These are phyloP conservation scores for Otus sunia DNA, from an alignment of 2,113 vertebrate genomes.

Conservation along the genomic window DNA sequence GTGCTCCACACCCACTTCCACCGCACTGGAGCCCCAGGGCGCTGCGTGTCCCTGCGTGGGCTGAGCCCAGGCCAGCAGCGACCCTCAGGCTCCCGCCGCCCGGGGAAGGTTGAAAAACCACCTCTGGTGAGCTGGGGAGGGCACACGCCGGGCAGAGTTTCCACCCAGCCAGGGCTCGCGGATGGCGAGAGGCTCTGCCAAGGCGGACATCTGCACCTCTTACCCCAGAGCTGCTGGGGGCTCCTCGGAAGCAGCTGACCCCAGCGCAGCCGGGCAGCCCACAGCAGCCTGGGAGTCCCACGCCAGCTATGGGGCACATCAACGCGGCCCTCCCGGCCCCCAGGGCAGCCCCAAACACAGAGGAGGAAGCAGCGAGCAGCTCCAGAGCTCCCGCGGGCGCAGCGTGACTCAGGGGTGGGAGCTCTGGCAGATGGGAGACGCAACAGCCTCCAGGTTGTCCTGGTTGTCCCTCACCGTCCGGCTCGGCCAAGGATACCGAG, in stretches of 20 bases:
- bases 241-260: background rate
- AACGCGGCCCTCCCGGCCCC: background rate
- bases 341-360: background rate
- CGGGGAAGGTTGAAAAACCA: background rate
- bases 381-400: background rate
- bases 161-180: background rate
- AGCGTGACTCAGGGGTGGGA: rapidly evolving
- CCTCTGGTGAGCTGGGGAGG: background rate
- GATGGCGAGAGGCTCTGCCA: background rate
- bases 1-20: background rate
- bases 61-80: background rate
- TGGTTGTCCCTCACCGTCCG: background rate
- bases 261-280: rapidly evolving
- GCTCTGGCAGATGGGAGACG: rapidly evolving
- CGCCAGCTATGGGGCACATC: rapidly evolving
- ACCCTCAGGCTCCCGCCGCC: background rate
- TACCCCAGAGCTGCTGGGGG: rapidly evolving
- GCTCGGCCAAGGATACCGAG: rapidly evolving
- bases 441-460: rapidly evolving
- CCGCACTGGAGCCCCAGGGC: background rate
- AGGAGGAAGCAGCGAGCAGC: background rate
- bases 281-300: background rate
- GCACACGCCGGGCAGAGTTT: rapidly evolving
- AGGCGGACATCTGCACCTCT: background rate
- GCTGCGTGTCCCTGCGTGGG: rapidly evolving